These are phyloP conservation scores for Alentia gelatinosa DNA, from an alignment of 2,888 invertebrate genomes.

Conservation along the genomic window DNA sequence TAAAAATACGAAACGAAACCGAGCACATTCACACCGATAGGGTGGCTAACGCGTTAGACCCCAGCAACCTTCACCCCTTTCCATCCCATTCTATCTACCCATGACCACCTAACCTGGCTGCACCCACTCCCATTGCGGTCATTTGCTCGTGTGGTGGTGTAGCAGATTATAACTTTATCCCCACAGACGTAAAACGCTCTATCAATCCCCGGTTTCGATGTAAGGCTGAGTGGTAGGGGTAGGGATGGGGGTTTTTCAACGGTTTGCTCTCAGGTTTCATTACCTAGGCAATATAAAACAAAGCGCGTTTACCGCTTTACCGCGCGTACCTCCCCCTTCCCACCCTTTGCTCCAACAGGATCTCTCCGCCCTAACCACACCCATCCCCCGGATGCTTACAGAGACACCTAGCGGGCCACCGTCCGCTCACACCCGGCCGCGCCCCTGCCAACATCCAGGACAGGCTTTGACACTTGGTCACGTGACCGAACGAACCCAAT, in stretches of 20 bases:
- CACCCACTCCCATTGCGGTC: neutral
- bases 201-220: neutral
- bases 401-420: neutral
- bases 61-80: neutral
- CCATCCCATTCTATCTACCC: neutral
- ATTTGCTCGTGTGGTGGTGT: neutral
- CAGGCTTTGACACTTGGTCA: slow-evolving; percentile 45
- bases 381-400: neutral
- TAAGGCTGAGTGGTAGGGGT: too few species aligned
- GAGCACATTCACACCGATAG: neutral
- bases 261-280: neutral
- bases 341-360: too few species aligned
- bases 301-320: neutral
- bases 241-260: too few species aligned
- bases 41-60: neutral
- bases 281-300: neutral
- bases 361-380: too few species aligned
- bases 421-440: neutral
- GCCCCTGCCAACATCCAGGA: neutral
- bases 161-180: neutral
- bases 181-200: neutral
- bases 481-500: slow-evolving; percentile 46
- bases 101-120: neutral
- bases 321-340: neutral
- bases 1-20: neutral